phyloP scores from a whole-genome alignment of 2,797 vertebrate genomes.

The Argentina silus region DNA sequence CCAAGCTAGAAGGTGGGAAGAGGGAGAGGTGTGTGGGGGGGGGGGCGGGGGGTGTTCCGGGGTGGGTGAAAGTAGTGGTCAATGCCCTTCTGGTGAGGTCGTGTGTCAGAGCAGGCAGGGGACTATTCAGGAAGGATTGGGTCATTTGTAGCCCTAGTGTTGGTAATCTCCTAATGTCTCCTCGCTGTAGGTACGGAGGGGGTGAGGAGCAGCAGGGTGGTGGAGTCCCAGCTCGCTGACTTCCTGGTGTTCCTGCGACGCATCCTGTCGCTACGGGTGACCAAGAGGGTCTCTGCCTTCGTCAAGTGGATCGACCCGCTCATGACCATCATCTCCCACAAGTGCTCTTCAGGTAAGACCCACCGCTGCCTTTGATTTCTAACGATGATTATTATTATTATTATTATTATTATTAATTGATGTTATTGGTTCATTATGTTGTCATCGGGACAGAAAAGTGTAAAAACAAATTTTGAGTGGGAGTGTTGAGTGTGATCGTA shows the following conservation, averaged over 20 bases:
- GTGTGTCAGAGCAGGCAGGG: too few relatives aligned
- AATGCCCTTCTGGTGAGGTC: too few relatives aligned
- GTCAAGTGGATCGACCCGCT: slow-evolving; percentile 82
- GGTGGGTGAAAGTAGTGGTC: background rate
- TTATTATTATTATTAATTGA: too few relatives aligned
- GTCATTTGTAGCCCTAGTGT: too few relatives aligned
- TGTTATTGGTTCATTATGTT: too few relatives aligned
- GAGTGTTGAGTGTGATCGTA: background rate
- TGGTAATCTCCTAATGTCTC: background rate
- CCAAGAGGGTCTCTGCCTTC: slow-evolving; percentile 75
- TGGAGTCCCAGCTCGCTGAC: slow-evolving; percentile 82
- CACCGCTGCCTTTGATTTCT: background rate
- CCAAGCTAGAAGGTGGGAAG: slow-evolving; percentile 64
- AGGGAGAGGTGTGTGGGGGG: background rate
- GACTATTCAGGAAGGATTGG: too few relatives aligned
- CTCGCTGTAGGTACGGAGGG: slow-evolving; percentile 52
- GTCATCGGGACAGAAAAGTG: background rate
- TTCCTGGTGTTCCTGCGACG: slow-evolving; percentile 82
- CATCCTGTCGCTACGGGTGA: slow-evolving; percentile 75
- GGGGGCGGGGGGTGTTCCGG: background rate
- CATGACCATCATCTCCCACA: slow-evolving; percentile 79
- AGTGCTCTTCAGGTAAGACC: slow-evolving; percentile 72
- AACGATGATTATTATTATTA: too few relatives aligned
- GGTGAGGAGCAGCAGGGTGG: slow-evolving; percentile 66
- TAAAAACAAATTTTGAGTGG: background rate